These are phyloP conservation scores for Oscheius sp. DNA, from an alignment of 2,888 invertebrate genomes.

Conservation along the genomic window DNA sequence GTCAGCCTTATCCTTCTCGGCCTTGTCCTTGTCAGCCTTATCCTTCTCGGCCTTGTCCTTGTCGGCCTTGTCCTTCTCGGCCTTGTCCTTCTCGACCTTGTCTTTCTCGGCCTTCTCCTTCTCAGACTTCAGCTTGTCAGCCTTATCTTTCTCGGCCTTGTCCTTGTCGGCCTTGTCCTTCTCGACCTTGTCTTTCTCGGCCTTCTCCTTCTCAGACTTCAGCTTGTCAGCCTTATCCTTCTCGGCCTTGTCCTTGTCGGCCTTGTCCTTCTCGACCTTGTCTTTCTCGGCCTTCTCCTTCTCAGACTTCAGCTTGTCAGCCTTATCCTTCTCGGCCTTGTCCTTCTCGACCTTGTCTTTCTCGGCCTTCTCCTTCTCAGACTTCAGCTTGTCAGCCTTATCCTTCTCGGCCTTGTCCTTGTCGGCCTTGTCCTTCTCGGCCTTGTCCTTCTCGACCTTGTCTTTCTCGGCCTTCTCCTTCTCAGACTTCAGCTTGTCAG, in stretches of 20 bases:
- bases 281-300: constrained; percentile 10
- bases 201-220: constrained; percentile 8
- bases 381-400: background rate
- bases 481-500: constrained; percentile 5
- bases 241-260: background rate
- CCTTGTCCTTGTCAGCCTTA: background rate
- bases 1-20: background rate
- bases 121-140: background rate
- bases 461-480: constrained; percentile 3
- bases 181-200: constrained; percentile 7
- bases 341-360: constrained; percentile 2
- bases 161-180: constrained; percentile 3
- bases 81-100: constrained; percentile 18
- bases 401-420: constrained; percentile 8
- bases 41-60: background rate
- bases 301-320: constrained; percentile 1
- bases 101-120: constrained; percentile 14
- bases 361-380: constrained; percentile 13
- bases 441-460: constrained; percentile 10
- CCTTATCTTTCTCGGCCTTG: constrained; percentile 6
- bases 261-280: background rate
- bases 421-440: constrained; percentile 1
- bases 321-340: constrained; percentile 8
- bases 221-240: constrained; percentile 2
- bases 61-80: background rate